Evolutionary conservation across 2,797 vertebrate species (phyloP).

Genomic region (Acipenser ruthenus): DNA sequence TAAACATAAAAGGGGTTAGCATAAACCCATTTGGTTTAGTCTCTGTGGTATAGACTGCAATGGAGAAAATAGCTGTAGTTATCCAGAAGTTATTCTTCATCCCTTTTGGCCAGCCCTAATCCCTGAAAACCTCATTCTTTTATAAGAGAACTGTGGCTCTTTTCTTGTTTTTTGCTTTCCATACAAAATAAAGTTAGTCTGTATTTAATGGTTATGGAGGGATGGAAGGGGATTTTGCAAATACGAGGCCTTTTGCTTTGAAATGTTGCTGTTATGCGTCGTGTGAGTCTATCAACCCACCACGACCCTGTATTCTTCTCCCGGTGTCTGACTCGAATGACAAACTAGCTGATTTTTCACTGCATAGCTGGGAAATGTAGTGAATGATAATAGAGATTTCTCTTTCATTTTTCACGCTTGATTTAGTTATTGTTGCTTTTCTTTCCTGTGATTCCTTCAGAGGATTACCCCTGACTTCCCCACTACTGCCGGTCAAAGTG

Average conservation of each 20-base stretch:
- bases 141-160: conserved; percentile 72
- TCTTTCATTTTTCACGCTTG: conserved; percentile 99
- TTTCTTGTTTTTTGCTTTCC: conserved; percentile 76
- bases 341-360: conserved; percentile 95
- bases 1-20: conserved; percentile 49
- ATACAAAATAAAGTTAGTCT: conserved; percentile 99
- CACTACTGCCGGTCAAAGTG: conserved; percentile 90
- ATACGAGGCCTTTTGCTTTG: conserved; percentile 78
- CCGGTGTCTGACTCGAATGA: conserved; percentile 95
- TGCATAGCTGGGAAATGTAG: conserved; percentile 96
- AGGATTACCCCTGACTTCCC: conserved; percentile 99
- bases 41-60: conserved; percentile 53
- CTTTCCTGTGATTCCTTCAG: conserved; percentile 96
- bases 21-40: conserved; percentile 39
- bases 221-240: conserved; percentile 91
- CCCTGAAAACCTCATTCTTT: conserved; percentile 72
- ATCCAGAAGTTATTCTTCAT: conserved; percentile 77
- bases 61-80: conserved; percentile 68
- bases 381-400: conserved; percentile 99
- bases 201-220: conserved; percentile 98
- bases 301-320: conserved; percentile 91
- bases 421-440: conserved; percentile 99
- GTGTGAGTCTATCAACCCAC: conserved; percentile 97
- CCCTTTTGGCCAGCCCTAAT: conserved; percentile 70
- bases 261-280: conserved; percentile 87